phyloP scores from a whole-genome alignment of 2,888 invertebrate genomes.

The Cosmopolites sordidus region DNA sequence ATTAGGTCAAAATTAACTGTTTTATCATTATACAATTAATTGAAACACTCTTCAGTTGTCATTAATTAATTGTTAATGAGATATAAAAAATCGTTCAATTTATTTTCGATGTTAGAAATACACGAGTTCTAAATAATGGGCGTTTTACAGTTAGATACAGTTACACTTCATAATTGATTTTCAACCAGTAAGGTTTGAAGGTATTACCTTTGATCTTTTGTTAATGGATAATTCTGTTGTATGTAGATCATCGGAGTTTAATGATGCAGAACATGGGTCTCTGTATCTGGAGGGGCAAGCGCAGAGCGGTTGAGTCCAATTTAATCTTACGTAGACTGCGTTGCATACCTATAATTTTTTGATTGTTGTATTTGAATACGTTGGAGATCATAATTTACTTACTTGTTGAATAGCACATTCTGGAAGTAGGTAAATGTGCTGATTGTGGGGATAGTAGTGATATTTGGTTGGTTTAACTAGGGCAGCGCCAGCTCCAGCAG shows the following conservation, averaged over 20 bases:
- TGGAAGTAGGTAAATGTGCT: slow-evolving; percentile 85
- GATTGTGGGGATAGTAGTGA: slow-evolving; percentile 91
- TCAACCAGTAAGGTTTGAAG: background rate
- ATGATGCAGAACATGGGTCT: slow-evolving; percentile 86
- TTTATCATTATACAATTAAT: too few species aligned
- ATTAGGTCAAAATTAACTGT: too few species aligned
- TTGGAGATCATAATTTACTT: slow-evolving; percentile 25
- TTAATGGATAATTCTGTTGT: slow-evolving; percentile 86
- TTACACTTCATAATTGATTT: too few species aligned
- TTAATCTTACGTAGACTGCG: slow-evolving; percentile 85
- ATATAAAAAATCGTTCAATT: too few species aligned
- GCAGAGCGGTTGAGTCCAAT: slow-evolving; percentile 89
- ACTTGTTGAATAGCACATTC: slow-evolving; percentile 94
- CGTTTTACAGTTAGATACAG: too few species aligned
- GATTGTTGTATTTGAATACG: background rate
- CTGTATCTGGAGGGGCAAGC: slow-evolving; percentile 85
- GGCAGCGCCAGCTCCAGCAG: slow-evolving; percentile 63
- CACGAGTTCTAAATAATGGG: too few species aligned
- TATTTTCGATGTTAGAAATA: too few species aligned
- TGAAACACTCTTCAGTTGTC: too few species aligned
- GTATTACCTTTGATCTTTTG: slow-evolving; percentile 71
- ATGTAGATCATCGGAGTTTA: slow-evolving; percentile 86
- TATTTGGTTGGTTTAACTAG: slow-evolving; percentile 86
- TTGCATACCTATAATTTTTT: slow-evolving; percentile 70
- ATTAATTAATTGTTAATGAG: too few species aligned